Evolutionary conservation across 2,888 invertebrate genomes (phyloP), one percentile per base, ranked within the genome.

Genomic region (Cheilosia soror): DNA sequence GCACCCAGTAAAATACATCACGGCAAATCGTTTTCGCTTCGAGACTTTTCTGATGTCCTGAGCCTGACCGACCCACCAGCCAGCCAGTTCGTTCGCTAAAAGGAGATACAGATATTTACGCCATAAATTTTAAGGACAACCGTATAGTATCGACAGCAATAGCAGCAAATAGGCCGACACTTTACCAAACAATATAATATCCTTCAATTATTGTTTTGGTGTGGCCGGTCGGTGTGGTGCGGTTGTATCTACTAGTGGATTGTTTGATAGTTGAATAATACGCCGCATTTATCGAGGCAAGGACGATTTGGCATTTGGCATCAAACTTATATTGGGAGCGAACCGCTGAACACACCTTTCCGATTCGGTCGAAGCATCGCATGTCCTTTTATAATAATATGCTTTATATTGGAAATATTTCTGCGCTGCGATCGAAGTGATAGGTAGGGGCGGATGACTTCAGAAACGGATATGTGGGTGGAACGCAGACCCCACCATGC

Each of bases 1-100:
- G 81, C 80, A 85, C 85, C 80, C 80, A 66, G 81, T 76, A 62
- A 85, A 85, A 85, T 85, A 85, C 85, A 85, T 85, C 80, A 85
- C 75, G 60, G 76, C 81, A 85, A 81, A 85, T 80, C 84, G 84
- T 66, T 80, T 79, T 73, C 65, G 80, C 79, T 71, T 80, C 75
- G 76, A 72, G 71, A 76, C 66, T 81, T 72, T 71, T 44, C 62
- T 47, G 55, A 63, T 57, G 76, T 73, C 53, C 62, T 63, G 77
- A 47, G 37, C 60, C 49, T 53, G 58, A 37, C 37, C 44, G 62
- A 63, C 57, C 11, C 31, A 31, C 11, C 33, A 31, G 13, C 15
- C 2, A 62, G 27, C 72, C 58, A 76, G 29, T 49, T 60, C 60
- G 66, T 47, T 66, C 49, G 49, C 60, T 53, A 79, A 83, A 66